phyloP scores from a whole-genome alignment of 2,888 invertebrate genomes.

The Microplitis manilae region DNA sequence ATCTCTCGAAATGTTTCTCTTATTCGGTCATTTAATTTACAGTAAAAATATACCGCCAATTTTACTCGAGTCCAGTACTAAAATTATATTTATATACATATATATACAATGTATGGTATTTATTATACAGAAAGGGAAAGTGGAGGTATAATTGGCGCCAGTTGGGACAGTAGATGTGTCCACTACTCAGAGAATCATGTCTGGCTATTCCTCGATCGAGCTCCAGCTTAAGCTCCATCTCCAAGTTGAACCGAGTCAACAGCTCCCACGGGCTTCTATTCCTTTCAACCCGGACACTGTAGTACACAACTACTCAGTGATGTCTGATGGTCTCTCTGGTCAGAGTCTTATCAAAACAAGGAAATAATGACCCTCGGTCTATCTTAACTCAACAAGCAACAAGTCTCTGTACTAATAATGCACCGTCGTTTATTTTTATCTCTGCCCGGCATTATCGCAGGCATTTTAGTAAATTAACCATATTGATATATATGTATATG shows the following conservation, averaged over 20 bases:
- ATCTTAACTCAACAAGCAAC: constrained; percentile 61
- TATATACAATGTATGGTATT: no score
- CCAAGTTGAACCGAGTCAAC: neutral
- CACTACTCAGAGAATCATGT: neutral
- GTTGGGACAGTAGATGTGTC: neutral
- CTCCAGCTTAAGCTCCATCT: no score
- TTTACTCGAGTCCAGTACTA: neutral
- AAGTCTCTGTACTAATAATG: constrained; percentile 69
- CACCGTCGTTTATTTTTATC: constrained; percentile 16
- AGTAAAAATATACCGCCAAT: constrained; percentile 1
- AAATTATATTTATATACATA: no score
- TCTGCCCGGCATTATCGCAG: no score
- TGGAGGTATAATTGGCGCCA: constrained; percentile 12
- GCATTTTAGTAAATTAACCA: no score
- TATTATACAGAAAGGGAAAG: neutral
- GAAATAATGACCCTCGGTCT: constrained; percentile 68
- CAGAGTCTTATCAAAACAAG: constrained; percentile 68
- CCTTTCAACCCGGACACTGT: constrained; percentile 43
- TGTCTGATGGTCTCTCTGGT: neutral
- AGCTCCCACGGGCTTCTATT: constrained; percentile 28
- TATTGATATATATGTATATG: no score
- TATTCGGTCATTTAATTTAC: constrained; percentile 7
- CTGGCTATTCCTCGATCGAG: neutral
- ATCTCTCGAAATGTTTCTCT: constrained; percentile 18
- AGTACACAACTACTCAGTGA: constrained; percentile 11